Percentiles rank a stretch among this genome's conserved stretches.
Evolutionary conservation across 2,113 vertebrate species (phyloP).

Genomic region (Oreocharis arfaki): DNA sequence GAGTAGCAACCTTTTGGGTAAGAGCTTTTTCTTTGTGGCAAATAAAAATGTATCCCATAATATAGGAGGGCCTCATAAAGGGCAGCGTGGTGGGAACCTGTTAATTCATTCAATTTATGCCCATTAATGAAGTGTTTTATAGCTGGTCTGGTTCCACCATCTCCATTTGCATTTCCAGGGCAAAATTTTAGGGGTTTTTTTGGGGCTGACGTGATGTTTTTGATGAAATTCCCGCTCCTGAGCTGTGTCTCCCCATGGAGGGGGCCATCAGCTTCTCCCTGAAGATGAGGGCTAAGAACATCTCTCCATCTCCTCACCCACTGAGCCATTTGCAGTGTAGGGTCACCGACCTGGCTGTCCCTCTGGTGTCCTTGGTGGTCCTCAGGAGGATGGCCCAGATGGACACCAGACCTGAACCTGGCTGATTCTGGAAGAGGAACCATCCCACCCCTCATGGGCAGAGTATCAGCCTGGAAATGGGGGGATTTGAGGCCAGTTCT

Average conservation of each 20-base stretch:
- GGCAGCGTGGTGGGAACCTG: rapidly evolving
- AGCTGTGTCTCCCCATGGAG: not conserved
- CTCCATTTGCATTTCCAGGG: not conserved
- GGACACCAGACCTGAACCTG: not conserved
- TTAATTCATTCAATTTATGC: not conserved
- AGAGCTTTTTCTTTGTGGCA: not conserved
- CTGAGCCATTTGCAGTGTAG: not conserved
- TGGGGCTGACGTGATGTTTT: not conserved
- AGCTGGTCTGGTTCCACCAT: not conserved
- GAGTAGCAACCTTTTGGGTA: not conserved
- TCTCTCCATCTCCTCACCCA: not conserved
- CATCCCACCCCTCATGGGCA: too few relatives aligned
- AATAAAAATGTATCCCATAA: not conserved
- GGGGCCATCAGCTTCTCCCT: not conserved
- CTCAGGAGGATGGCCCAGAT: not conserved
- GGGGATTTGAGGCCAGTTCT: not conserved
- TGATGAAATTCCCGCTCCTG: rapidly evolving
- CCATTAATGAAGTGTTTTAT: not conserved
- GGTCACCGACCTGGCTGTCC: not conserved
- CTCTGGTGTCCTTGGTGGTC: not conserved
- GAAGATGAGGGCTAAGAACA: too few relatives aligned
- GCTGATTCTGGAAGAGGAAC: not conserved
- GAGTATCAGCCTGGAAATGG: not conserved
- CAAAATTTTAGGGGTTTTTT: not conserved
- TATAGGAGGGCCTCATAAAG: not conserved